These are phyloP conservation scores for Cryptotermes secundus DNA, from an alignment of 1,140 invertebrate genomes.

Conservation along the genomic window DNA sequence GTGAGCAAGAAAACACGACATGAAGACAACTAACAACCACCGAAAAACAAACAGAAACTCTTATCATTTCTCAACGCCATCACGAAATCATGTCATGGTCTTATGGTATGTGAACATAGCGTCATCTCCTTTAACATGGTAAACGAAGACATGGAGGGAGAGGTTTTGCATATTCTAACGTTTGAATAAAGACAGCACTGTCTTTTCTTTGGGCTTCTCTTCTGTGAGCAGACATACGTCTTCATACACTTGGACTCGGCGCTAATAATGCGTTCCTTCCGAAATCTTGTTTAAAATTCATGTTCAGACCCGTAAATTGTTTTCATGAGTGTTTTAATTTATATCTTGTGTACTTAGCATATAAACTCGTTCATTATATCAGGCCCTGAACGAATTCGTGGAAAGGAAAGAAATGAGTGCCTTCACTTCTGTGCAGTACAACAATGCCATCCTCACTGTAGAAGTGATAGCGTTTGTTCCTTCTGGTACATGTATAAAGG, in stretches of 20 bases:
- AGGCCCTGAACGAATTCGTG: too few relatives aligned
- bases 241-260: background rate
- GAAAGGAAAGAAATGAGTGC: too few relatives aligned
- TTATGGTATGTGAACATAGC: background rate
- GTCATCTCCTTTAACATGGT: background rate
- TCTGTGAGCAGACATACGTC: background rate
- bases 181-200: background rate
- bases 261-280: background rate
- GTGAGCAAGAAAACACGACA: background rate
- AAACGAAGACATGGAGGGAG: background rate
- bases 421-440: too few relatives aligned
- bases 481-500: too few relatives aligned
- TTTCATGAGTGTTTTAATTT: too few relatives aligned
- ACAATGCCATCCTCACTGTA: too few relatives aligned
- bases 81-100: constrained; percentile 5
- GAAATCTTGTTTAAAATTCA: background rate
- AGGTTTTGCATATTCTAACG: background rate
- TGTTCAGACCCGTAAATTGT: too few relatives aligned
- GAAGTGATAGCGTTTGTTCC: too few relatives aligned
- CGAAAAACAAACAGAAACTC: background rate
- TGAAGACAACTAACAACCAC: background rate
- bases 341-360: too few relatives aligned
- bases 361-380: too few relatives aligned
- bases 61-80: background rate
- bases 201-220: background rate